These are phyloP conservation scores for Etheostoma spectabile DNA, from an alignment of 2,113 vertebrate genomes.

Conservation along the genomic window DNA sequence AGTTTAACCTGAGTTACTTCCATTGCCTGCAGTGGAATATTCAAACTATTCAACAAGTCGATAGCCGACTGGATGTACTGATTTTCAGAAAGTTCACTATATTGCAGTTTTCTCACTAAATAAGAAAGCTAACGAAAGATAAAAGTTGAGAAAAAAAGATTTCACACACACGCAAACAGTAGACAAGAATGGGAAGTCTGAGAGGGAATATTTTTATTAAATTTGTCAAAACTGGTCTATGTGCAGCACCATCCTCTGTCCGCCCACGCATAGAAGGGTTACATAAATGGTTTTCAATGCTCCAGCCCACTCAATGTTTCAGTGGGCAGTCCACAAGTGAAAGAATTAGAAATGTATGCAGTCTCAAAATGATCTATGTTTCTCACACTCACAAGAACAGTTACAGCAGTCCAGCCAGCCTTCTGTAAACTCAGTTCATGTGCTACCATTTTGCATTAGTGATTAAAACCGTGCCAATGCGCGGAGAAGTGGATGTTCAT, in stretches of 20 bases:
- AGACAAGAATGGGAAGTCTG: slow-evolving; percentile 40
- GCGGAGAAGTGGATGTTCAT: neutral
- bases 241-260: slow-evolving; percentile 33
- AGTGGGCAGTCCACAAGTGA: slow-evolving; percentile 55
- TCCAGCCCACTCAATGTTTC: slow-evolving; percentile 66
- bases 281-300: slow-evolving; percentile 68
- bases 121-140: neutral
- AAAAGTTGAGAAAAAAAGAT: neutral
- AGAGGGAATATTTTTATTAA: slow-evolving; percentile 60
- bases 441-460: neutral
- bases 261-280: slow-evolving; percentile 63
- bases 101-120: neutral
- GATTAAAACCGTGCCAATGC: neutral
- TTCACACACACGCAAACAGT: neutral
- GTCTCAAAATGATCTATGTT: slow-evolving; percentile 55
- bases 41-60: neutral
- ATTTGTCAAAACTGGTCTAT: slow-evolving; percentile 45
- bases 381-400: slow-evolving; percentile 38
- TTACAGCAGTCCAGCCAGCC: slow-evolving; percentile 14
- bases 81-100: neutral
- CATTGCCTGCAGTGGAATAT: neutral
- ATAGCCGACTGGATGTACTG: no score
- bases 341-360: slow-evolving; percentile 61
- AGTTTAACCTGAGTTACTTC: neutral
- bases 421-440: neutral